Evolutionary conservation across 2,797 vertebrate species (phyloP).

Genomic region (Gambelia wislizenii): DNA sequence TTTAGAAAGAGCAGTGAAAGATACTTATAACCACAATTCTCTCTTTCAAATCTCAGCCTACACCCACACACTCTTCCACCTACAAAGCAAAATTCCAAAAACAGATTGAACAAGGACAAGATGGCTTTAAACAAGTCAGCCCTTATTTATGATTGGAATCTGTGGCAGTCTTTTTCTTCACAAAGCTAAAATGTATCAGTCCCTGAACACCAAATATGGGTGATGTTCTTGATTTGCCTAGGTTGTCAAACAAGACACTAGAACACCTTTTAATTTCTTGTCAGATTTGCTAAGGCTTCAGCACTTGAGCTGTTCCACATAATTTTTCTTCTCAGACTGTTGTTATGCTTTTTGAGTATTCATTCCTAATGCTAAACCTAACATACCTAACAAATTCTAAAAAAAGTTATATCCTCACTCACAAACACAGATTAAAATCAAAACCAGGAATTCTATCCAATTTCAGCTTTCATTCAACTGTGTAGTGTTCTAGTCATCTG

Average conservation of each 20-base stretch:
- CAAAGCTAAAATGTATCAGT: background rate
- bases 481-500: background rate
- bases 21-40: conserved; percentile 23
- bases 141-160: background rate
- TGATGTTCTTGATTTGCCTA: background rate
- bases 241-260: background rate
- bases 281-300: background rate
- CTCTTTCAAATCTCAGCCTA: conserved; percentile 4
- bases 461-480: background rate
- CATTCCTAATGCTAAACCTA: background rate
- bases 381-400: background rate
- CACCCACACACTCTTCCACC: conserved; percentile 10
- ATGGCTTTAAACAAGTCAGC: conserved; percentile 11
- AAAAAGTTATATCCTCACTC: background rate
- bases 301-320: background rate
- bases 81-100: conserved; percentile 29
- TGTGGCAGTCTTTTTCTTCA: background rate
- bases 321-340: background rate
- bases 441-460: background rate
- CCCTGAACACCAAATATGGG: background rate
- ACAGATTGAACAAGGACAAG: conserved; percentile 1
- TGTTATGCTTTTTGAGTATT: background rate
- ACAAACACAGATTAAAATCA: background rate
- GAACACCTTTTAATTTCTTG: background rate
- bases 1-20: background rate